Conservation (phyloP, 2,888 invertebrate genomes). For the Seira ritae region DNA sequence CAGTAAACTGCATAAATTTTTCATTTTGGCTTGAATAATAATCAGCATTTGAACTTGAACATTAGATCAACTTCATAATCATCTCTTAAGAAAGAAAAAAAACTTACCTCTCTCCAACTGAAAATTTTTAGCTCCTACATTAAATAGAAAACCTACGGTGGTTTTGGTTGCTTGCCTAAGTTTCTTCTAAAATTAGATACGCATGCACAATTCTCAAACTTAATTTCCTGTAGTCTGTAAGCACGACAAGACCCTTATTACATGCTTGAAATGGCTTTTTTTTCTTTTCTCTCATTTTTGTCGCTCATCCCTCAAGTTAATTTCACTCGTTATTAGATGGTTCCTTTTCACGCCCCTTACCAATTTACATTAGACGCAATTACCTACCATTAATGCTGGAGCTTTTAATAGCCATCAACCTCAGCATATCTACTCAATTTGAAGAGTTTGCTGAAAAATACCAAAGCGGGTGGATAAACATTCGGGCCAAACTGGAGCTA, state of each 20-base stretch:
- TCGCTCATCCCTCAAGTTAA: slow-evolving; percentile 66
- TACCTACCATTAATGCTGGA: slow-evolving; percentile 67
- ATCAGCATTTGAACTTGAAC: too few species aligned
- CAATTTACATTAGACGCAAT: slow-evolving; percentile 73
- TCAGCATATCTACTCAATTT: too few species aligned
- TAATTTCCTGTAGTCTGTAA: slow-evolving; percentile 72
- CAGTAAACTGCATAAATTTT: too few species aligned
- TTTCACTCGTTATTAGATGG: slow-evolving; percentile 72
- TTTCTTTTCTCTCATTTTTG: slow-evolving; percentile 57
- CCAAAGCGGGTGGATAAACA: too few species aligned
- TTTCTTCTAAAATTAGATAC: slow-evolving; percentile 74
- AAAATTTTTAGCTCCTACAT: too few species aligned
- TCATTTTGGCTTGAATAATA: too few species aligned
- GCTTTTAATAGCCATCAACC: too few species aligned
- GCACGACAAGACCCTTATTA: slow-evolving; percentile 72
- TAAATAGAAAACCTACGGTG: slow-evolving; percentile 29
- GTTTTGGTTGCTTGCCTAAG: slow-evolving; percentile 70
- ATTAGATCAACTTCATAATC: too few species aligned
- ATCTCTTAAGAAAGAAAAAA: too few species aligned
- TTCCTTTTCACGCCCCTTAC: slow-evolving; percentile 73
- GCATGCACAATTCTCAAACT: slow-evolving; percentile 73
- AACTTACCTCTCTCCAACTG: too few species aligned
- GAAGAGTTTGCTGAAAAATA: too few species aligned
- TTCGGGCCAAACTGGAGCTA: too few species aligned
- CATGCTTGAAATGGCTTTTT: slow-evolving; percentile 73